Conservation (phyloP, 2,888 invertebrate species). For the Pristionchus arcanus region DNA sequence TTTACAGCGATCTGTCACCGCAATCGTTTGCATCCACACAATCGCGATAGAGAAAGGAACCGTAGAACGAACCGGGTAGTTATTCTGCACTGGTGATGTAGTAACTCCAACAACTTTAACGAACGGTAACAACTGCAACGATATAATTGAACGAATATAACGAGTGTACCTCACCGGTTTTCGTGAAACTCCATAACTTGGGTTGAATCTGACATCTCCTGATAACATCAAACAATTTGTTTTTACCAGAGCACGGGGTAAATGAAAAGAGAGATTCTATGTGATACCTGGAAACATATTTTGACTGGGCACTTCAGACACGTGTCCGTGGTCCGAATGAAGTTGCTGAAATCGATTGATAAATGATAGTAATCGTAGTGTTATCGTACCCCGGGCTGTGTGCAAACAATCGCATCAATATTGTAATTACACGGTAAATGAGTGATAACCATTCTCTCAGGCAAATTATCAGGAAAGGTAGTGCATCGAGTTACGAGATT, state of each 20-base stretch:
- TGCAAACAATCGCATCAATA: background rate
- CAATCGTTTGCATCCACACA: background rate
- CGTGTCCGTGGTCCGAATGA: background rate
- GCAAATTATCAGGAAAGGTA: background rate
- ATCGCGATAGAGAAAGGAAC: background rate
- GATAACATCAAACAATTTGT: background rate
- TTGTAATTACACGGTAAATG: slow-evolving; percentile 3
- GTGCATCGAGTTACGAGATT: background rate
- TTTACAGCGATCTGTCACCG: background rate
- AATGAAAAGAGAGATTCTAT: background rate
- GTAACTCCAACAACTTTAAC: background rate
- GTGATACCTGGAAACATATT: background rate
- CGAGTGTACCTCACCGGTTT: background rate
- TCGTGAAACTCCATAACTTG: background rate
- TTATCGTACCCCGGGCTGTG: background rate
- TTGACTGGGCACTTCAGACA: background rate
- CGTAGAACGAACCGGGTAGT: background rate
- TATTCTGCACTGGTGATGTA: background rate
- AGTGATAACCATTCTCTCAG: slow-evolving; percentile 22
- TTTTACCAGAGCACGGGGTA: background rate
- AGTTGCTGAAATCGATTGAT: background rate
- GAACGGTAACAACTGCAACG: background rate
- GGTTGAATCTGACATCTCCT: background rate
- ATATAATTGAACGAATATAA: background rate
- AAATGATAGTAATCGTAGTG: background rate